phyloP scores from a whole-genome alignment of 2,113 vertebrate genomes.

The Psittacus erithacus region DNA sequence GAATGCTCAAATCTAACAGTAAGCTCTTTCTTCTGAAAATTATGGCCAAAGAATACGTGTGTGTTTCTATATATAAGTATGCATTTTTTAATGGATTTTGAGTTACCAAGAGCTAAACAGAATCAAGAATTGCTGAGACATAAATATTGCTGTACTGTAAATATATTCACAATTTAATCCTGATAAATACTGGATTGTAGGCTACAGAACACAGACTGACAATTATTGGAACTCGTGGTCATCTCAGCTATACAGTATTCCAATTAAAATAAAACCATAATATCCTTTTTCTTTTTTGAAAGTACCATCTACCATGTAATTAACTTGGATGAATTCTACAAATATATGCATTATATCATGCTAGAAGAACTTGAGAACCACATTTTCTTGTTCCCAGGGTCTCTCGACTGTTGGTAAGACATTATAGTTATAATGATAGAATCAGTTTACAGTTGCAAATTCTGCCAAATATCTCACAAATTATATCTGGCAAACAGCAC shows the following conservation, averaged over 20 bases:
- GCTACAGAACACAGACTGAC: constrained; percentile 12
- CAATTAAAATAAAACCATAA: constrained; percentile 36
- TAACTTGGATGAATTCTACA: constrained; percentile 36
- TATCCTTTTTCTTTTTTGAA: constrained; percentile 19
- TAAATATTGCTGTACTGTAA: constrained; percentile 40
- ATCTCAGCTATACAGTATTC: constrained; percentile 29
- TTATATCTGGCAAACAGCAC: constrained; percentile 35
- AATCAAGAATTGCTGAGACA: constrained; percentile 20
- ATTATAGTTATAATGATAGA: constrained; percentile 45
- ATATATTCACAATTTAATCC: constrained; percentile 46
- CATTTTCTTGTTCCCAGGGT: constrained; percentile 55
- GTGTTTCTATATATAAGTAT: background rate
- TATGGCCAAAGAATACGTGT: background rate
- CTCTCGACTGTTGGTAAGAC: constrained; percentile 37
- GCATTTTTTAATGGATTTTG: constrained; percentile 15
- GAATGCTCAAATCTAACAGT: background rate
- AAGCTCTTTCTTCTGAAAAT: background rate
- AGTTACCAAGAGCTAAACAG: background rate
- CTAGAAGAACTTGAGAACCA: constrained; percentile 54
- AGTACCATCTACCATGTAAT: constrained; percentile 52
- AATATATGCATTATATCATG: constrained; percentile 39
- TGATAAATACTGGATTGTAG: constrained; percentile 52
- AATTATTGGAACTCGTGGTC: constrained; percentile 45
- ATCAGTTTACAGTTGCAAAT: constrained; percentile 16
- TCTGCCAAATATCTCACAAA: constrained; percentile 58